These are phyloP conservation scores for Anorthoa munda DNA, from an alignment of 2,888 invertebrate species.

Conservation along the genomic window DNA sequence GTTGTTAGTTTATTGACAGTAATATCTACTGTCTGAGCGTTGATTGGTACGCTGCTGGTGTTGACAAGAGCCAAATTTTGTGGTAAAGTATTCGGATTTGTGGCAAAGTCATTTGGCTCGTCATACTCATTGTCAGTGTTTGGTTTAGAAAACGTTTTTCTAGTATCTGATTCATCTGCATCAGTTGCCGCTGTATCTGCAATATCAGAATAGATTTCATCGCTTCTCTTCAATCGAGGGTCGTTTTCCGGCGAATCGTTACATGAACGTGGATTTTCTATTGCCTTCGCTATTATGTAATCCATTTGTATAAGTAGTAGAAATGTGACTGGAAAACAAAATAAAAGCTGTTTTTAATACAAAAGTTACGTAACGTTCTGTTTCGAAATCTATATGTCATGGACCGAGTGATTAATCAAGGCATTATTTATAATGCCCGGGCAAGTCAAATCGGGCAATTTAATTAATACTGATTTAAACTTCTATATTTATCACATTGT, in stretches of 20 bases:
- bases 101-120: not conserved
- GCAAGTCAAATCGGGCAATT: too few relatives aligned
- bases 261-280: constrained; percentile 18
- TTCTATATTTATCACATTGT: too few relatives aligned
- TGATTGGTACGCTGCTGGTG: not conserved
- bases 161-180: not conserved
- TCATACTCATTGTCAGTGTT: not conserved
- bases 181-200: not conserved
- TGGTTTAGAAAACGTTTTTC: not conserved
- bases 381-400: too few relatives aligned
- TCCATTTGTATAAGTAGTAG: constrained; percentile 24
- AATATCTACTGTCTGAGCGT: not conserved
- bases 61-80: constrained; percentile 3
- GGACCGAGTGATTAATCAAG: too few relatives aligned
- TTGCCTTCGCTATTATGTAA: constrained; percentile 13
- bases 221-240: constrained; percentile 9
- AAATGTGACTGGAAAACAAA: constrained; percentile 32
- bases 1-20: not conserved
- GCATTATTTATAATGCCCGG: too few relatives aligned
- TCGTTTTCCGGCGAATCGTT: not conserved
- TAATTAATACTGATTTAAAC: too few relatives aligned
- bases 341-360: not conserved
- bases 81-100: not conserved
- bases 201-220: not conserved
- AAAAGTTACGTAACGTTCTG: not conserved